Evolutionary conservation across 2,888 invertebrate species (phyloP), one percentile per base, ranked within the genome.

Genomic region (Hirtodrosophila alboralis): DNA sequence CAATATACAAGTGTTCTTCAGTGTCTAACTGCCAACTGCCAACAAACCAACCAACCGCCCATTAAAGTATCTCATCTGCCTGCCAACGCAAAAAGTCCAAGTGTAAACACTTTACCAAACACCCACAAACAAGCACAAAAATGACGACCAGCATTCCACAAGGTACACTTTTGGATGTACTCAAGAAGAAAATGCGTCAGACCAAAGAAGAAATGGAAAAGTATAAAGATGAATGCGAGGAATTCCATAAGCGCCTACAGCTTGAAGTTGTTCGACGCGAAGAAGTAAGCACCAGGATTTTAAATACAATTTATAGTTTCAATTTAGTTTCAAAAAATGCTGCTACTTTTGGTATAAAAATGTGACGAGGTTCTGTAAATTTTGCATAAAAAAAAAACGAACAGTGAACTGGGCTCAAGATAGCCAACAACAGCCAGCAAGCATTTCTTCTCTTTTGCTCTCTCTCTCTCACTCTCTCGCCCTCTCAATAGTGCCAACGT

Each of bases 181-280:
- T 99, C 90, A 99, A 99, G 94, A 98, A 98, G 94, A 99, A 99
- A 95, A 99, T 99, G 98, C 94, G 97, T 87, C 97, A 97, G 92
- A 97, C 98, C 88, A 98, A 98, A 93, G 98, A 98, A 92, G 99
- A 99, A 93, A 96, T 98, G 95, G 99, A 99, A 92, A 95, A 96
- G 92, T 97, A 97, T 93, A 98, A 97, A 93, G 98, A 99, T 92
- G 97, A 97, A 91, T 96, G 97, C 91, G 98, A 98, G 92, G 97
- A 97, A 92, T 96, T 95, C 91, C 96, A 97, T 92, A 96, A 97
- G 93, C 95, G 97, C 91, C 93, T 97, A 91, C 97, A 97, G 93
- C 94, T 96, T 91, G 98, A 98, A 94, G 94, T 96, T 91, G 96
- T 97, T 93, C 95, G 98, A 91, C 95, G 98, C 91, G 98, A 98